A percentile compares a stretch with the other conserved stretches of the same genome.
Conservation (phyloP, 1,140 invertebrate species). For the Aphis craccivora region DNA sequence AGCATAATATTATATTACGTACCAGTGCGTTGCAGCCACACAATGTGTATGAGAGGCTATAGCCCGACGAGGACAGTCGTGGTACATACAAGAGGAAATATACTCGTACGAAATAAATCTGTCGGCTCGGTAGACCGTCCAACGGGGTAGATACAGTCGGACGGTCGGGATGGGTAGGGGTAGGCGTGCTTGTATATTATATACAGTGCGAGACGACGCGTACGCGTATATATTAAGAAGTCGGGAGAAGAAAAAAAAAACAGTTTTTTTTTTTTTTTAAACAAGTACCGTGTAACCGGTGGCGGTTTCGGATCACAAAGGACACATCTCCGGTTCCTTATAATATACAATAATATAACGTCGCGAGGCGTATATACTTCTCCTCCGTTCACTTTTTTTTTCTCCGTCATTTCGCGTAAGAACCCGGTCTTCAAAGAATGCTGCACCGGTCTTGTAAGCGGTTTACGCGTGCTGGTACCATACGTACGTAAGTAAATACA, state of each 20-base stretch:
- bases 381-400: background rate
- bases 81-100: background rate
- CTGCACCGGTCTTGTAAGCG: slow-evolving; percentile 38
- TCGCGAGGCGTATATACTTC: background rate
- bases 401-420: background rate
- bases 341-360: background rate
- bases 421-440: slow-evolving; percentile 55
- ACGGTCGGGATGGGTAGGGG: too few species aligned
- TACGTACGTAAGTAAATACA: background rate
- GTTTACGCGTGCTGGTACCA: background rate
- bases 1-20: too few species aligned
- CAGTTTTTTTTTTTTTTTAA: background rate
- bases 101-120: slow-evolving; percentile 48
- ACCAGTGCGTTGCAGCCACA: background rate
- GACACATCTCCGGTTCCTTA: slow-evolving; percentile 49
- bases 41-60: background rate
- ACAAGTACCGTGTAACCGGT: slow-evolving; percentile 41
- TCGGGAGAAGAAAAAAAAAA: slow-evolving; percentile 39
- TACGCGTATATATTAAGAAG: background rate
- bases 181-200: background rate
- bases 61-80: background rate
- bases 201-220: background rate
- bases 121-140: background rate
- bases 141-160: slow-evolving; percentile 8
- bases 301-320: slow-evolving; percentile 55